Evolutionary conservation across 1,140 invertebrate genomes (phyloP).

Genomic region (Dendroctonus valens): DNA sequence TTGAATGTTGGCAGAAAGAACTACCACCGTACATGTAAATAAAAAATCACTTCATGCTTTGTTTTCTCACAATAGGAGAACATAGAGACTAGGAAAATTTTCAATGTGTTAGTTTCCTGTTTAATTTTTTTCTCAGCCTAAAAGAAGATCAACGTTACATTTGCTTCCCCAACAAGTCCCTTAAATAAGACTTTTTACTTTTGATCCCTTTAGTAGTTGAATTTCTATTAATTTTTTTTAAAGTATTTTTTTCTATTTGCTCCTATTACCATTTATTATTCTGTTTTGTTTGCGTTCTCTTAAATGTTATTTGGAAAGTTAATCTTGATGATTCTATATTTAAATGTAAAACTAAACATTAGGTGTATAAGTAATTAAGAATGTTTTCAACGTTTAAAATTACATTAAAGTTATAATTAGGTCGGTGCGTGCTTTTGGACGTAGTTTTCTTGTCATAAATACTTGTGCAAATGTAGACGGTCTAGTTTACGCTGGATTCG

Average conservation of each 20-base stretch:
- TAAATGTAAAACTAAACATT: too few species aligned
- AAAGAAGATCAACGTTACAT: constrained; percentile 47
- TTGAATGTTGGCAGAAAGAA: too few species aligned
- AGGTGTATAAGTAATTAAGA: too few species aligned
- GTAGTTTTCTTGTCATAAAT: too few species aligned
- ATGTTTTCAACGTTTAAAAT: too few species aligned
- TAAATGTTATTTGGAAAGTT: neutral
- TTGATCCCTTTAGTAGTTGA: constrained; percentile 1
- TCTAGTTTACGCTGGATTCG: too few species aligned
- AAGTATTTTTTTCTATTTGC: neutral
- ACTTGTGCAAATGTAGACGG: too few species aligned
- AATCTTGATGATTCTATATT: too few species aligned
- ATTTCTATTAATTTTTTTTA: constrained; percentile 4
- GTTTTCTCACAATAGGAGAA: constrained; percentile 8
- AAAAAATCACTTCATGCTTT: constrained; percentile 19
- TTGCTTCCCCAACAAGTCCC: constrained; percentile 35
- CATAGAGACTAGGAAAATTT: constrained; percentile 7
- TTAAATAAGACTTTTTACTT: constrained; percentile 27
- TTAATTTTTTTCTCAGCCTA: constrained; percentile 49
- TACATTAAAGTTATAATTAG: too few species aligned
- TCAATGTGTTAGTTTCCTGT: constrained; percentile 52
- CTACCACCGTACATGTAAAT: neutral
- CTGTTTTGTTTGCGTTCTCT: neutral
- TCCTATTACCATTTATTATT: neutral
- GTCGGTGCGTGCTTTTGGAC: too few species aligned